Evolutionary conservation across 2,888 invertebrate genomes (phyloP).

Genomic region (Ornithoptera priamus): DNA sequence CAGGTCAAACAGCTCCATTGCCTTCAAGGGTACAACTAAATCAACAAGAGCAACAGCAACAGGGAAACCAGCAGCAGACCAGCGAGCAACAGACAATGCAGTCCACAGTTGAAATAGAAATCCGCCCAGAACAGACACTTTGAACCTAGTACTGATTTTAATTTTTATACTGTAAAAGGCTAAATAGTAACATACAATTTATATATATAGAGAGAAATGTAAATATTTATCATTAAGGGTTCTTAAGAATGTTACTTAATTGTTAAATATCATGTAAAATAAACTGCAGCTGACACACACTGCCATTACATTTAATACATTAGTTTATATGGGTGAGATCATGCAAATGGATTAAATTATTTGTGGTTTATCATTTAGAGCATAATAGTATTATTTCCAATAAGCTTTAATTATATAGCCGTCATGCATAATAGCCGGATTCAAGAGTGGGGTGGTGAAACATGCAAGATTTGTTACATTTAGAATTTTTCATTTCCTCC

Average conservation of each 20-base stretch:
- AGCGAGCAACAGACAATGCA: constrained; percentile 54
- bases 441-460: not conserved
- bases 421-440: constrained; percentile 12
- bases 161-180: constrained; percentile 27
- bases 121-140: constrained; percentile 58
- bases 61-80: constrained; percentile 38
- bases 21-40: constrained; percentile 71
- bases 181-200: constrained; percentile 17
- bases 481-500: not conserved
- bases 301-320: constrained; percentile 32
- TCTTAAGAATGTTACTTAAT: constrained; percentile 27
- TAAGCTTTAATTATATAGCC: constrained; percentile 3
- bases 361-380: constrained; percentile 10
- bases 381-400: constrained; percentile 11
- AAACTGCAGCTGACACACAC: constrained; percentile 32
- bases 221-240: constrained; percentile 26
- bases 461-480: not conserved
- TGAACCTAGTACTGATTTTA: constrained; percentile 48
- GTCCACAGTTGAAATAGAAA: constrained; percentile 60
- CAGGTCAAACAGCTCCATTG: constrained; percentile 75
- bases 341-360: not conserved
- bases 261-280: constrained; percentile 15
- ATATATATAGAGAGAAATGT: constrained; percentile 15
- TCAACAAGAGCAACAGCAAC: constrained; percentile 49
- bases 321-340: constrained; percentile 10